Evolutionary conservation across 2,797 vertebrate genomes (phyloP).

Genomic region (Anolis apletophallus): DNA sequence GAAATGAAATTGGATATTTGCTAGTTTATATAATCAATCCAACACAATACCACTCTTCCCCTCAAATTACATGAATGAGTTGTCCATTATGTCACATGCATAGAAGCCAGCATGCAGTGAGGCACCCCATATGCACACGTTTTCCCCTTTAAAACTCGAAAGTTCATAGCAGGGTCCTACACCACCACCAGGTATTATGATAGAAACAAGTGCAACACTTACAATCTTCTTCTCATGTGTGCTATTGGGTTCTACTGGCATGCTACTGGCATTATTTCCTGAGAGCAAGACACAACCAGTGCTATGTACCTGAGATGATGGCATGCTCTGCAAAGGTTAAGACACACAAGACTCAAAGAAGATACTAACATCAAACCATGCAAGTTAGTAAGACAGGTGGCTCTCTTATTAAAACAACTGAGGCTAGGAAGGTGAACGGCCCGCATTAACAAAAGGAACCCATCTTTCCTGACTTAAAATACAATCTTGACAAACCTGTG

Average conservation of each 20-base stretch:
- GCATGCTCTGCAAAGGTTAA: conserved; percentile 95
- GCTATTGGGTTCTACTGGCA: conserved; percentile 85
- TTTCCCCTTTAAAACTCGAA: conserved; percentile 12
- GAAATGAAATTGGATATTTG: background rate
- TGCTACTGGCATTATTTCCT: conserved; percentile 81
- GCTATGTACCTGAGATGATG: conserved; percentile 83
- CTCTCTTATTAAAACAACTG: background rate
- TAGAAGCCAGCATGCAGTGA: conserved; percentile 7
- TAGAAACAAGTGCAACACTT: conserved; percentile 82
- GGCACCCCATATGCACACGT: conserved; percentile 4
- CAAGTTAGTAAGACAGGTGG: conserved; percentile 50
- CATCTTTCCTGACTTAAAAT: conserved; percentile 7
- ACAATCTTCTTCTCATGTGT: conserved; percentile 87
- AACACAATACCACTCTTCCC: background rate
- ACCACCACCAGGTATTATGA: conserved; percentile 73
- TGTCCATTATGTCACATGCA: conserved; percentile 1
- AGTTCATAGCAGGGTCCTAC: conserved; percentile 50
- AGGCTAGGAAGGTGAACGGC: background rate
- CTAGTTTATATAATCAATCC: background rate
- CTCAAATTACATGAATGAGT: background rate
- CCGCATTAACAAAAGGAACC: conserved; percentile 35
- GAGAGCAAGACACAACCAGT: conserved; percentile 76
- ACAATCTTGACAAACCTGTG: background rate
- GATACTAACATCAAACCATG: conserved; percentile 39
- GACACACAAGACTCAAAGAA: conserved; percentile 81